A percentile compares a stretch with the other conserved stretches of the same genome.
Evolutionary conservation across 2,113 vertebrate species (phyloP).

Genomic region (Chionodraco myersi): DNA sequence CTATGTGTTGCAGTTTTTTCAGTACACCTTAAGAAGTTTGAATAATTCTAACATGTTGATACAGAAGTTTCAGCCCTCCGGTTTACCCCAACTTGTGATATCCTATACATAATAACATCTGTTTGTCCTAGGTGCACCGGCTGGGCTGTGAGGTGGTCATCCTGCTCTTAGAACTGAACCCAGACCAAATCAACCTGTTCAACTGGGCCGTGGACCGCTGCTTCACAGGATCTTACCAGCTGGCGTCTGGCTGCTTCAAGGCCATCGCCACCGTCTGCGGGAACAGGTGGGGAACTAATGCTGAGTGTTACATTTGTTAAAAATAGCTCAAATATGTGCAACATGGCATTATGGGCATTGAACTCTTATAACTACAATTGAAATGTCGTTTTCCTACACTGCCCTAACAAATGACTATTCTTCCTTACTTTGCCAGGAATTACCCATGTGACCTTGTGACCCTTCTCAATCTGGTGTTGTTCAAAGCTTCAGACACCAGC

Average conservation of each 20-base stretch:
- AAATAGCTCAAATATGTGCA: not conserved
- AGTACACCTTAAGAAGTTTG: not conserved
- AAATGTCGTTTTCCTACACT: not conserved
- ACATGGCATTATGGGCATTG: too few species aligned
- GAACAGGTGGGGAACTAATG: slow-evolving; percentile 87
- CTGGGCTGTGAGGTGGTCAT: slow-evolving; percentile 98
- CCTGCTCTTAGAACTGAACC: slow-evolving; percentile 95
- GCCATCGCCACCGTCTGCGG: slow-evolving; percentile 98
- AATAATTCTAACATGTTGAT: not conserved
- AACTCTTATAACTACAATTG: not conserved
- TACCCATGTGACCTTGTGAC: slow-evolving; percentile 98
- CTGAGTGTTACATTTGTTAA: not conserved
- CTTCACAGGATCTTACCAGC: slow-evolving; percentile 97
- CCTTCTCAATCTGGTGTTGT: slow-evolving; percentile 95
- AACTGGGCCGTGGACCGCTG: slow-evolving; percentile 99
- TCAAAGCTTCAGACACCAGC: slow-evolving; percentile 98
- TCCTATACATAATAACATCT: not conserved
- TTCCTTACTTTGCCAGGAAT: slow-evolving; percentile 84
- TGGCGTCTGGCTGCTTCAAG: slow-evolving; percentile 98
- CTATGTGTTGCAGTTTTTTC: not conserved
- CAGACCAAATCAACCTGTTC: slow-evolving; percentile 97
- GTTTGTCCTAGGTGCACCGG: slow-evolving; percentile 89
- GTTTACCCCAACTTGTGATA: not conserved
- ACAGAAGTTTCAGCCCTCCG: not conserved
- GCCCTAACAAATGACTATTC: not conserved